Evolutionary conservation across 1,140 invertebrate species (phyloP).

Genomic region (Heterodera schachtii): DNA sequence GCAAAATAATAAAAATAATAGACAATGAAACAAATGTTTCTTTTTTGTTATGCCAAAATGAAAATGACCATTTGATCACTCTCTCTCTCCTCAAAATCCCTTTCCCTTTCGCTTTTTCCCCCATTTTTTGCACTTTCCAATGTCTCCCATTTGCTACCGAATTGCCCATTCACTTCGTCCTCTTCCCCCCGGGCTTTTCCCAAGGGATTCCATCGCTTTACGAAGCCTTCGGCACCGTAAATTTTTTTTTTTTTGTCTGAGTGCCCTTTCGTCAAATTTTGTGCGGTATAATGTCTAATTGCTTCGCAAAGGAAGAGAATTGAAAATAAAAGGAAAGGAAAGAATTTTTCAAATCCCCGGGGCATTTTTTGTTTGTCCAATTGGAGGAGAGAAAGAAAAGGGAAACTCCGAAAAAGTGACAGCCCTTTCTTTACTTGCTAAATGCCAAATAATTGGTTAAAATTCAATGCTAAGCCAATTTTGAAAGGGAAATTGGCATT

Average conservation of each 20-base stretch:
- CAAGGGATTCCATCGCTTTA: background rate
- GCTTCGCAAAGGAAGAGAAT: background rate
- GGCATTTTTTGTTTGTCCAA: background rate
- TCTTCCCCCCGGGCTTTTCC: background rate
- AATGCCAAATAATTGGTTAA: too few species aligned
- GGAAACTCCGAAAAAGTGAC: too few species aligned
- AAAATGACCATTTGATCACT: background rate
- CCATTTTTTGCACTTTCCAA: too few species aligned
- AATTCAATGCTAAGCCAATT: too few species aligned
- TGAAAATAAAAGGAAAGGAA: background rate
- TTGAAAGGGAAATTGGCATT: too few species aligned
- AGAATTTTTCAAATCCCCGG: background rate
- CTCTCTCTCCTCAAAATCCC: background rate
- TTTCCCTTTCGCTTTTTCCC: background rate
- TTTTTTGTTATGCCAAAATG: too few species aligned
- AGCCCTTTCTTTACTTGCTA: too few species aligned
- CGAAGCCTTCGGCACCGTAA: background rate
- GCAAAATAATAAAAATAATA: conserved; percentile 3
- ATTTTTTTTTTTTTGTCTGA: background rate
- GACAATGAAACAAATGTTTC: too few species aligned
- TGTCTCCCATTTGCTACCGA: background rate
- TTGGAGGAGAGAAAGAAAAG: too few species aligned
- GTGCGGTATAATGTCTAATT: background rate
- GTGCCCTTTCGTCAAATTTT: background rate
- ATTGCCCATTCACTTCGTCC: background rate